Conservation (phyloP, 2,113 vertebrate genomes). For the Pseudonaja textilis region DNA sequence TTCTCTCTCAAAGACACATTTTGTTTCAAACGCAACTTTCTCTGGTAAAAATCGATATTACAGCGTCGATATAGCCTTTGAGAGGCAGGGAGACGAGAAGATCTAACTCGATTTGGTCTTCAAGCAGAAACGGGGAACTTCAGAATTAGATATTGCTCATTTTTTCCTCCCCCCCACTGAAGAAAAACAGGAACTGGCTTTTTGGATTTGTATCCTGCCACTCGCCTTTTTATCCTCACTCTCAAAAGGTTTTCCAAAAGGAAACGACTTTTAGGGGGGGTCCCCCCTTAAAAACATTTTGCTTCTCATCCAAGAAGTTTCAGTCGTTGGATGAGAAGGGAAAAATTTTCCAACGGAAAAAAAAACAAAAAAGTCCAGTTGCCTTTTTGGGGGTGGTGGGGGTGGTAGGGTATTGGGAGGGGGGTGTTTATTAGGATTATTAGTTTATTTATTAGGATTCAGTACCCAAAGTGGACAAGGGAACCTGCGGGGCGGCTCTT, state of each 20-base stretch:
- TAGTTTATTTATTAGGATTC: too few relatives aligned
- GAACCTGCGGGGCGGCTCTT: background rate
- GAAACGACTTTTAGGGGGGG: background rate
- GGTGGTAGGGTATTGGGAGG: too few relatives aligned
- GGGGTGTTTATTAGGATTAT: too few relatives aligned
- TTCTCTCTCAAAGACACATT: background rate
- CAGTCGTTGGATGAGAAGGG: background rate
- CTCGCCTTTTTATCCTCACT: background rate
- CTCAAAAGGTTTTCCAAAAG: background rate
- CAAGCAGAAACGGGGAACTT: background rate
- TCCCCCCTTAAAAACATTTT: rapidly evolving
- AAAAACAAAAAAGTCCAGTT: background rate
- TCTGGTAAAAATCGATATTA: background rate
- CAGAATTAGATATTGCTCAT: background rate
- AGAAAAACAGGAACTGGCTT: background rate
- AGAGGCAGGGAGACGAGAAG: background rate
- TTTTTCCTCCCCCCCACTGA: background rate
- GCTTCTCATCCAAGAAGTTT: background rate
- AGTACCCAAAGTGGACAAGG: background rate
- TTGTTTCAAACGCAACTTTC: background rate
- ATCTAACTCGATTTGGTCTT: background rate
- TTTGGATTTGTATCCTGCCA: background rate
- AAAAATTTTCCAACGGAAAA: rapidly evolving
- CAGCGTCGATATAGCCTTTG: background rate
- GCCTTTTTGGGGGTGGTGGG: too few relatives aligned